Percentiles rank a stretch among this genome's conserved stretches.
These are phyloP conservation scores for Dermolepida albohirtum DNA, from an alignment of 2,888 invertebrate genomes.

Conservation along the genomic window DNA sequence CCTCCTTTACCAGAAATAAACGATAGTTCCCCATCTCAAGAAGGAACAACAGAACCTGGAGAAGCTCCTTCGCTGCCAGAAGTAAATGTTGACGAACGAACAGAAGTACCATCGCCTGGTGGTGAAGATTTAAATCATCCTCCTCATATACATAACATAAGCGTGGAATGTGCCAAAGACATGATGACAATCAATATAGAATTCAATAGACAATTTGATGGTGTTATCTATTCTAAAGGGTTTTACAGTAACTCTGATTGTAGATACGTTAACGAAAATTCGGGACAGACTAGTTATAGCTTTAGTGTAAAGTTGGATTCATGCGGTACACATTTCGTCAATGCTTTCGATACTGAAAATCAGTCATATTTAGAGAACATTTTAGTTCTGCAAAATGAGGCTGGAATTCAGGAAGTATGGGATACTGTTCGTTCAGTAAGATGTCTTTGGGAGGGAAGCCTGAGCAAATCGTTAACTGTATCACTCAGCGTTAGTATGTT, in stretches of 20 bases:
- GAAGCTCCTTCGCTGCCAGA: too few species aligned
- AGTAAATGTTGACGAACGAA: slow-evolving; percentile 44
- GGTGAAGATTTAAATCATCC: slow-evolving; percentile 77
- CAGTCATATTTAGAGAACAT: slow-evolving; percentile 85
- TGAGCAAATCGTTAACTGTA: slow-evolving; percentile 80
- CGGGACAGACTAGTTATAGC: slow-evolving; percentile 75
- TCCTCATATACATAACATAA: slow-evolving; percentile 80
- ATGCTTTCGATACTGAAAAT: slow-evolving; percentile 80
- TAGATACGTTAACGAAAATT: slow-evolving; percentile 79
- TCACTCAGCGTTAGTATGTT: slow-evolving; percentile 83
- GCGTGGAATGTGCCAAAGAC: slow-evolving; percentile 83
- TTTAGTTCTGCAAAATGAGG: slow-evolving; percentile 81
- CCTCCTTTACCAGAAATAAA: neutral
- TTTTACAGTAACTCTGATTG: slow-evolving; percentile 77
- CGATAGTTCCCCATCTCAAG: neutral
- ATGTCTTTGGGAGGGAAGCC: slow-evolving; percentile 85
- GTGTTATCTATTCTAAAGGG: slow-evolving; percentile 85
- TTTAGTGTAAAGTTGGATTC: slow-evolving; percentile 81
- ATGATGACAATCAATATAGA: slow-evolving; percentile 86
- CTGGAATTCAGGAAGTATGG: slow-evolving; percentile 82
- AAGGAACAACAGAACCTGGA: slow-evolving; percentile 36
- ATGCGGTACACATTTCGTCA: slow-evolving; percentile 84
- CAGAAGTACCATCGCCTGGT: slow-evolving; percentile 41
- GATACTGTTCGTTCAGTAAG: slow-evolving; percentile 82
- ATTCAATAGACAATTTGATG: slow-evolving; percentile 81